A percentile compares a stretch with the other conserved stretches of the same genome.
These are phyloP conservation scores for Melipona bicolor DNA, from an alignment of 2,888 invertebrate genomes.

Conservation along the genomic window DNA sequence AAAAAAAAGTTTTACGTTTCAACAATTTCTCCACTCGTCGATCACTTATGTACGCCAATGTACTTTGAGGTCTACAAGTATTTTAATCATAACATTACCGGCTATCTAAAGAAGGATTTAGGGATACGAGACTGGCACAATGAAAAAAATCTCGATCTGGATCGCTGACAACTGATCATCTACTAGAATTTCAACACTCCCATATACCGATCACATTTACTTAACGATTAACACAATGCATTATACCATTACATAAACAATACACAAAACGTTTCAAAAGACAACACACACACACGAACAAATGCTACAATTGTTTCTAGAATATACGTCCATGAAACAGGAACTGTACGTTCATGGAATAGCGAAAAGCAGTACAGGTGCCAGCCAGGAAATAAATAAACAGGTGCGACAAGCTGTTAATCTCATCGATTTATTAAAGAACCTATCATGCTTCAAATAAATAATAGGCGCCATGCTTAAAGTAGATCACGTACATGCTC, in stretches of 20 bases:
- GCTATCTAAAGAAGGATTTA: constrained; percentile 1
- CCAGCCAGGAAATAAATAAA: constrained; percentile 80
- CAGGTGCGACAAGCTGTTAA: constrained; percentile 82
- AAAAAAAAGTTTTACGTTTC: constrained; percentile 10
- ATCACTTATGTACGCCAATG: constrained; percentile 21
- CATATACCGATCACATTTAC: constrained; percentile 59
- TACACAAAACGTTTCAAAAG: constrained; percentile 42
- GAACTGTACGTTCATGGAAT: constrained; percentile 51
- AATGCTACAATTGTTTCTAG: constrained; percentile 37
- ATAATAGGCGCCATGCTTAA: constrained; percentile 81
- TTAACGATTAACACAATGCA: constrained; percentile 63
- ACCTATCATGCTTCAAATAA: constrained; percentile 81
- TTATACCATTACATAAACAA: constrained; percentile 48
- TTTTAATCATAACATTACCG: constrained; percentile 21
- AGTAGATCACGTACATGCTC: constrained; percentile 80
- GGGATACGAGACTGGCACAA: constrained; percentile 17
- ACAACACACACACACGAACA: constrained; percentile 21
- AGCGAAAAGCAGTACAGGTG: constrained; percentile 73
- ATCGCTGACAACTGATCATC: constrained; percentile 18
- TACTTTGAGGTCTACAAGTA: constrained; percentile 12
- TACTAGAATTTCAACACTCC: constrained; percentile 46
- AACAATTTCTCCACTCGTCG: constrained; percentile 33
- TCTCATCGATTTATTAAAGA: constrained; percentile 82
- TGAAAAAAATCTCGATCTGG: neutral
- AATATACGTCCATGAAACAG: constrained; percentile 44